Conservation (phyloP, 2,113 vertebrate genomes). For the Lucifuga dentata region DNA sequence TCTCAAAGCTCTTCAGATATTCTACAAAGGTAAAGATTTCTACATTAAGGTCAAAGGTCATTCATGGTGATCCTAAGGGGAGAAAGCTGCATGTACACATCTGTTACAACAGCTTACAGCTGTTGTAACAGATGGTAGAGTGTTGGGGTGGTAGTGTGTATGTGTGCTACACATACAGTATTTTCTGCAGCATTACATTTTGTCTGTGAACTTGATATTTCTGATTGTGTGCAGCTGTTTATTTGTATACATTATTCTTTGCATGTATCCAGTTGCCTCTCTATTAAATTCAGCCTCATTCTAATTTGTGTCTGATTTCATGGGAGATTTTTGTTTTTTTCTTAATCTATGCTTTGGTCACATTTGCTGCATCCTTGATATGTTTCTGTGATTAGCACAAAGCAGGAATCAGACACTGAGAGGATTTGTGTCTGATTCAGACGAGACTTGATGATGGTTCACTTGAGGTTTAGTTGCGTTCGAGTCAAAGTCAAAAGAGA, state of each 20-base stretch:
- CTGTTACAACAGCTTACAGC: constrained; percentile 51
- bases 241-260: no score
- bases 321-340: neutral
- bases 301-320: neutral
- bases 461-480: constrained; percentile 41
- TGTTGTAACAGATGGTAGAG: constrained; percentile 67
- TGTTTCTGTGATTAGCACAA: neutral
- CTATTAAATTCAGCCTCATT: neutral
- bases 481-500: constrained; percentile 44
- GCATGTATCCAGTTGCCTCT: neutral
- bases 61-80: constrained; percentile 21
- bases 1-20: neutral
- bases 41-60: constrained; percentile 39
- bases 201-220: no score
- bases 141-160: constrained; percentile 34
- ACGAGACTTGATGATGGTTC: constrained; percentile 14
- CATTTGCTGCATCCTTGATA: neutral
- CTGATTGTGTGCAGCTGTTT: constrained; percentile 3
- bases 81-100: constrained; percentile 36
- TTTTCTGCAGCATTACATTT: no score
- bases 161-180: neutral
- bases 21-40: neutral
- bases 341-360: no score
- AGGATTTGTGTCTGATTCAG: constrained; percentile 1
- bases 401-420: neutral